Percentiles rank a stretch among this genome's conserved stretches.
These are phyloP conservation scores for Pyrgilauda ruficollis DNA, from an alignment of 2,113 vertebrate species.

Conservation along the genomic window DNA sequence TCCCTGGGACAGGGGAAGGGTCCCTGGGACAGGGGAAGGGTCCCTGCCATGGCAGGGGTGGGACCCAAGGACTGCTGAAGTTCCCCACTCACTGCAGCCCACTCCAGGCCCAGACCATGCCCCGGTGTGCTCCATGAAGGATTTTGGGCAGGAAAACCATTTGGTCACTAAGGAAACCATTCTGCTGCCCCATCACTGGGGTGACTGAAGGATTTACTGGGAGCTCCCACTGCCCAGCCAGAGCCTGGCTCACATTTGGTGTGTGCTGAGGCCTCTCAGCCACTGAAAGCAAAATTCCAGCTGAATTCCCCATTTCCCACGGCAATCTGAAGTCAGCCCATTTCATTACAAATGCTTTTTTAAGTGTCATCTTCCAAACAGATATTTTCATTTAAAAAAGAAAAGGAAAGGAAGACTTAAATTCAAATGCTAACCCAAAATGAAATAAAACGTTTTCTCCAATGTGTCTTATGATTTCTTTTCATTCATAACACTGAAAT, in stretches of 20 bases:
- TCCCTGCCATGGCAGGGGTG: neutral
- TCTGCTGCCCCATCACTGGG: neutral
- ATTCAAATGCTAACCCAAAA: neutral
- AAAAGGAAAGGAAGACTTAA: neutral
- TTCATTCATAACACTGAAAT: neutral
- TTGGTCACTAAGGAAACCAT: neutral
- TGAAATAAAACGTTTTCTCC: neutral
- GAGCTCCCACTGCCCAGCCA: neutral
- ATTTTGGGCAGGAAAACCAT: neutral
- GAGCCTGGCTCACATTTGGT: neutral
- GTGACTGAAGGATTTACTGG: neutral
- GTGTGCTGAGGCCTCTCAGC: neutral
- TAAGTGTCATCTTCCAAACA: neutral
- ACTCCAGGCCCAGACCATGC: neutral
- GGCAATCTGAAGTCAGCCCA: neutral
- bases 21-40: no score
- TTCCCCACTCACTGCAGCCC: neutral
- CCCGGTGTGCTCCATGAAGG: neutral
- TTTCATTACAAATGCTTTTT: neutral
- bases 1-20: neutral
- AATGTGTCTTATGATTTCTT: neutral
- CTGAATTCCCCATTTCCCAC: neutral
- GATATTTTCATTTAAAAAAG: neutral
- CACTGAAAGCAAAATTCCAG: neutral
- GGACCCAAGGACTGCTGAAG: rapidly evolving